phyloP scores from a whole-genome alignment of 2,113 vertebrate genomes.

The Lampris incognitus region DNA sequence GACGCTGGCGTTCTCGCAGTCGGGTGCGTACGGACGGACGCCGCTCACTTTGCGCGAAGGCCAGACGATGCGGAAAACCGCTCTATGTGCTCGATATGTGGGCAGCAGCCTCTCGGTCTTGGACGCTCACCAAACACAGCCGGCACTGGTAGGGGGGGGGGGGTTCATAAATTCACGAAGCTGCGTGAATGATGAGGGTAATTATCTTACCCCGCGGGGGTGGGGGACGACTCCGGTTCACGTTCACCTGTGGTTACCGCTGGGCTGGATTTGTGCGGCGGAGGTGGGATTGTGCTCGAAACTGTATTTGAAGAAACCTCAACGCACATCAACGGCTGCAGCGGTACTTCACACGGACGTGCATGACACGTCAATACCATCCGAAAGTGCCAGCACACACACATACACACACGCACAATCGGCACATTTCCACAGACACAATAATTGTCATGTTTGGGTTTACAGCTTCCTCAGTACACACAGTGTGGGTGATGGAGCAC shows the following conservation, averaged over 20 bases:
- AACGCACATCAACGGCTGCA: background rate
- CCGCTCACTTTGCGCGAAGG: no score
- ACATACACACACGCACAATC: conserved; percentile 5
- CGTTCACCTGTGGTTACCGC: background rate
- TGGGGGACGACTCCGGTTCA: no score
- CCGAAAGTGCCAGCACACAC: conserved; percentile 24
- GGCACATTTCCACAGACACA: background rate
- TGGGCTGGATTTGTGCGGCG: background rate
- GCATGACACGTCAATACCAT: background rate
- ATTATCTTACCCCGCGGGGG: background rate
- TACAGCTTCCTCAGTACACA: conserved; percentile 54
- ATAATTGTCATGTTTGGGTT: conserved; percentile 71
- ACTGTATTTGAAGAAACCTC: conserved; percentile 52
- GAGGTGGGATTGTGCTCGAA: conserved; percentile 62
- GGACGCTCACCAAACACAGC: conserved; percentile 19
- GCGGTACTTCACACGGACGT: background rate
- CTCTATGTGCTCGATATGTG: conserved; percentile 7
- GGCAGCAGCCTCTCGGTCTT: conserved; percentile 6
- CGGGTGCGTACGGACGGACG: conserved; percentile 27
- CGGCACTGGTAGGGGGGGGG: background rate
- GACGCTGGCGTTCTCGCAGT: conserved; percentile 8
- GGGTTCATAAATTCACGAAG: no score
- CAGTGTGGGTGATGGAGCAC: conserved; percentile 53
- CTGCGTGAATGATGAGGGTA: background rate
- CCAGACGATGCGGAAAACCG: no score